phyloP scores from a whole-genome alignment of 2,113 vertebrate species.

The Laticauda laticaudata region DNA sequence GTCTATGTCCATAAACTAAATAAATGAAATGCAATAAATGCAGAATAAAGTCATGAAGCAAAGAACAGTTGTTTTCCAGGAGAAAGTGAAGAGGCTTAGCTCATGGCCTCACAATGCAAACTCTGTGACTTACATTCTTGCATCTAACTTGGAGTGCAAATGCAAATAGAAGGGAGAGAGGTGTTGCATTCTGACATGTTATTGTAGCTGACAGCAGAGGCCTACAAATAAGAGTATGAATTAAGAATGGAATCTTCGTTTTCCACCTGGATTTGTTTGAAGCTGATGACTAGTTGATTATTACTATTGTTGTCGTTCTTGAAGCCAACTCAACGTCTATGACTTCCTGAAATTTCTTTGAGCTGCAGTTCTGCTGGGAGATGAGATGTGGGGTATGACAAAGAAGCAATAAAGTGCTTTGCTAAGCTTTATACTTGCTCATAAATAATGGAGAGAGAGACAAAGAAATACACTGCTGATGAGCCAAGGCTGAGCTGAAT shows the following conservation, averaged over 20 bases:
- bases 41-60: neutral
- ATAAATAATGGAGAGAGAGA: conserved; percentile 29
- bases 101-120: neutral
- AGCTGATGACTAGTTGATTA: neutral
- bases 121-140: neutral
- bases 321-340: neutral
- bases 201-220: neutral
- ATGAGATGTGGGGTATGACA: conserved; percentile 5
- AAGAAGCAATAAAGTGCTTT: conserved; percentile 35
- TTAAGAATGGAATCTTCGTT: neutral
- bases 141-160: neutral
- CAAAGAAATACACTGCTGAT: conserved; percentile 26
- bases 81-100: neutral
- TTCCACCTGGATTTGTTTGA: neutral
- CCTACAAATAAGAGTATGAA: neutral
- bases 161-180: neutral
- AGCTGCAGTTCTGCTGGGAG: neutral
- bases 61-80: conserved; percentile 13
- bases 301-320: neutral
- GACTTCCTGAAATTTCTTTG: conserved; percentile 2
- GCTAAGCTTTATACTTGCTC: conserved; percentile 30
- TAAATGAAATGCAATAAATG: neutral
- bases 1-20: neutral
- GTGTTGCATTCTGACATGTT: neutral
- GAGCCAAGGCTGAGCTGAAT: conserved; percentile 1